Evolutionary conservation across 2,797 vertebrate genomes (phyloP).

Genomic region (Mastacembelus armatus): DNA sequence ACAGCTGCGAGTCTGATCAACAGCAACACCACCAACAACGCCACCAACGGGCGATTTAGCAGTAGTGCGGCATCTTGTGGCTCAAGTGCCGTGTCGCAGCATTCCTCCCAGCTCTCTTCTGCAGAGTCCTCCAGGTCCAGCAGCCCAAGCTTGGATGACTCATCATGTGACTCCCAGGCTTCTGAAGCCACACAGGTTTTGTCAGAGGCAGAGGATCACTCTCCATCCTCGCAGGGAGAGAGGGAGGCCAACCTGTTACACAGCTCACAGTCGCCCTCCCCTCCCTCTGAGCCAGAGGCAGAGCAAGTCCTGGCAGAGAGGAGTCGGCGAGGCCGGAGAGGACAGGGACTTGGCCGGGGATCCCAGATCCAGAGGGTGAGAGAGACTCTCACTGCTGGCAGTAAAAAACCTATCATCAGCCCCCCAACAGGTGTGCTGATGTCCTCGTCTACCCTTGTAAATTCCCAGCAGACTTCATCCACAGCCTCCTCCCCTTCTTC

Average conservation of each 20-base stretch:
- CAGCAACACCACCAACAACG: conserved; percentile 71
- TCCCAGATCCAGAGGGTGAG: conserved; percentile 83
- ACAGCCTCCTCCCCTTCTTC: conserved; percentile 89
- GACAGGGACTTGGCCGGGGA: conserved; percentile 84
- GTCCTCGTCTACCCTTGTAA: conserved; percentile 84
- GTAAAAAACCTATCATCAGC: conserved; percentile 85
- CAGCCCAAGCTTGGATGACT: conserved; percentile 95
- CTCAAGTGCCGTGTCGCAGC: conserved; percentile 95
- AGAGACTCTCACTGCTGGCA: conserved; percentile 67
- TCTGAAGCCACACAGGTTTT: conserved; percentile 93
- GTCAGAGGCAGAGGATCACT: conserved; percentile 89
- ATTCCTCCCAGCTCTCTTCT: conserved; percentile 96
- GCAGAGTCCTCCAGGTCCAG: conserved; percentile 97
- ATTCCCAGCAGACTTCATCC: conserved; percentile 90
- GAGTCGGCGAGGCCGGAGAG: conserved; percentile 85
- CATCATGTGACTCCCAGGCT: conserved; percentile 95
- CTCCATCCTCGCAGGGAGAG: conserved; percentile 86
- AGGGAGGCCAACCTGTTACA: conserved; percentile 79
- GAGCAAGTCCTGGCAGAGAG: conserved; percentile 82
- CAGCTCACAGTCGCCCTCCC: conserved; percentile 82
- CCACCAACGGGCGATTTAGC: conserved; percentile 85
- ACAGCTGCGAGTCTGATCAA: conserved; percentile 73
- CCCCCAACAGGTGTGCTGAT: conserved; percentile 88
- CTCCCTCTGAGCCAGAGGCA: conserved; percentile 88
- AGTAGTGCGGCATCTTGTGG: conserved; percentile 93